Conservation (phyloP, 1,140 invertebrate species). For the Zaprionus nigranus region DNA sequence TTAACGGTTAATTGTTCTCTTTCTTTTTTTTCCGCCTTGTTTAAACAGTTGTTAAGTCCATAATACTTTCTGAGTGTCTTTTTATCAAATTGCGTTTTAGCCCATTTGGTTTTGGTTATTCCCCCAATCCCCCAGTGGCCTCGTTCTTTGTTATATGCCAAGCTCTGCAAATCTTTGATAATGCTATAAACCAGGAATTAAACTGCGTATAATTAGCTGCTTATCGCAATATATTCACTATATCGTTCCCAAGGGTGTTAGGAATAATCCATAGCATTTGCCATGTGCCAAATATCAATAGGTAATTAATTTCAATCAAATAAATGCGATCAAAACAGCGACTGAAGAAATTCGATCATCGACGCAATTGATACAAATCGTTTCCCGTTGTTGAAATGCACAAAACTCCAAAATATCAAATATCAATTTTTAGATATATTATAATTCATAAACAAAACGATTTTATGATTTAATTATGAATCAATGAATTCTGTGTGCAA, state of each 20-base stretch:
- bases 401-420: slow-evolving; percentile 8
- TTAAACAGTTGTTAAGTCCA: slow-evolving; percentile 61
- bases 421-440: slow-evolving; percentile 25
- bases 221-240: too few relatives aligned
- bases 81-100: slow-evolving; percentile 34
- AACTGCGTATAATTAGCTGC: too few relatives aligned
- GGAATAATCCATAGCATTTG: too few relatives aligned
- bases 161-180: background rate
- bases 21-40: slow-evolving; percentile 43
- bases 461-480: slow-evolving; percentile 71
- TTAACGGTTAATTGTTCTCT: slow-evolving; percentile 42
- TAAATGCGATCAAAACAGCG: background rate
- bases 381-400: slow-evolving; percentile 18
- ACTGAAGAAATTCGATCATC: background rate
- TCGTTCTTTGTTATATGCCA: slow-evolving; percentile 31
- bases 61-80: slow-evolving; percentile 26
- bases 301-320: background rate
- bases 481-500: slow-evolving; percentile 65
- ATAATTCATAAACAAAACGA: slow-evolving; percentile 41
- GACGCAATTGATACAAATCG: slow-evolving; percentile 3
- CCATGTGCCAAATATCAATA: background rate
- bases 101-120: slow-evolving; percentile 38
- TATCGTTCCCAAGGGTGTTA: too few relatives aligned
- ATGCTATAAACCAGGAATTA: too few relatives aligned
- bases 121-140: slow-evolving; percentile 55